Conservation (phyloP, 2,888 invertebrate species). For the Chorisops tibialis region DNA sequence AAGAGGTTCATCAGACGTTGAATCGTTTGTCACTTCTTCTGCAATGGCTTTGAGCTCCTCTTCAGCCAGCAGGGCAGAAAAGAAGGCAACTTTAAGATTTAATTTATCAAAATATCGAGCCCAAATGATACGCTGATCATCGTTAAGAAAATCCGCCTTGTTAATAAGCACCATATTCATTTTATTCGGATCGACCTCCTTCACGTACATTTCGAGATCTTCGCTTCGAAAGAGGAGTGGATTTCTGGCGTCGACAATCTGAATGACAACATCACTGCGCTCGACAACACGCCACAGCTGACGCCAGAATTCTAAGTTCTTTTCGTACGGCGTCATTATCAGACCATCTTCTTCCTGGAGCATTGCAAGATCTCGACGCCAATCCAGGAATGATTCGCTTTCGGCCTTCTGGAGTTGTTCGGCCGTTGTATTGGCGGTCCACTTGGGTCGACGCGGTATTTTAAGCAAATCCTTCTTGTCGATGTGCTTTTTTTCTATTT, state of each 20-base stretch:
- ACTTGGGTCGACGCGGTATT: constrained; percentile 84
- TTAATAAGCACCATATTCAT: constrained; percentile 84
- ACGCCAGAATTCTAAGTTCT: constrained; percentile 96
- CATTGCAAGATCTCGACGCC: constrained; percentile 79
- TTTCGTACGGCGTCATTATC: constrained; percentile 92
- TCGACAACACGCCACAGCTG: constrained; percentile 99
- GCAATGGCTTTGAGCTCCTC: constrained; percentile 51
- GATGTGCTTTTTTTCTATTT: constrained; percentile 56
- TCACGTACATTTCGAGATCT: constrained; percentile 85
- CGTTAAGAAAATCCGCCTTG: constrained; percentile 89
- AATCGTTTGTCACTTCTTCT: constrained; percentile 33
- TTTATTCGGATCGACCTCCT: constrained; percentile 69
- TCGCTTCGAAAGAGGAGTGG: constrained; percentile 89
- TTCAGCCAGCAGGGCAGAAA: constrained; percentile 72
- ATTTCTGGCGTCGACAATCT: constrained; percentile 96
- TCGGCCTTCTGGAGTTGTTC: constrained; percentile 79
- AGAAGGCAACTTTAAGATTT: constrained; percentile 78
- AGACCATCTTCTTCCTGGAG: constrained; percentile 77
- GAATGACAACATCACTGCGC: constrained; percentile 85
- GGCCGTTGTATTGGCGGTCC: constrained; percentile 70
- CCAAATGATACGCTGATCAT: constrained; percentile 78
- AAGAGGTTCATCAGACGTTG: not conserved
- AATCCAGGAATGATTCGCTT: constrained; percentile 79
- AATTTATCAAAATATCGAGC: constrained; percentile 74
- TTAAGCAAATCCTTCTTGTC: constrained; percentile 63